Base-by-base conservation (phyloP, 2,113 vertebrate species). In the Alligator sinensis region DNA sequence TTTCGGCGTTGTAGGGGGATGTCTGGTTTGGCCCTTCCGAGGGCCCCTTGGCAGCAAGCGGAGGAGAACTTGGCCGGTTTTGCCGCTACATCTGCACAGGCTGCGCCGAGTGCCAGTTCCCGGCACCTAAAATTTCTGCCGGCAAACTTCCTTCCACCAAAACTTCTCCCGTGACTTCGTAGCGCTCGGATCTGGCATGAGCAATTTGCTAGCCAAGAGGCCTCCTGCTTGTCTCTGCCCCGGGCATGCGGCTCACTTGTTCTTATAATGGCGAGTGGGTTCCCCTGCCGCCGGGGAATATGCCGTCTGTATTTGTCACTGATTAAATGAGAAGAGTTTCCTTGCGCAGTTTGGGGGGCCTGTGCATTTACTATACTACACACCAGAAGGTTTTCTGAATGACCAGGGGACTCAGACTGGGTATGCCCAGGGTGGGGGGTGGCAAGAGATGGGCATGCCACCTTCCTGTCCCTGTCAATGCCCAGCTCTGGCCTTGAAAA, bases 101-200 rank as follows among this genome's bases (percentile, higher is more conserved):
- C 58, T 34, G 11, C 14, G 22, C 34, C 47, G 2, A 1, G 30
- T 5, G 4, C 14, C 55, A 12, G 59, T 2, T 0, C 34, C 81
- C 30, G 12, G 0, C 0, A 0, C 4, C 47, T 1, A 19, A 27
- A 3, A 11, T 30, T 6, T 14, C 72, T 28, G 21, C 64, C 79
- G 60, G 15, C 62, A 25, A 19, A 0, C 70, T 61, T 2, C 7
- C 6, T 9, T 63, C 54, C 2, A 2, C 15, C 17, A 25, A 27
- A 79, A 8, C 77, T 24, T 6, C 5, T 12, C 2, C 13, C 47
- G 34, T 3, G 0, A 2, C 54, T 57, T 18, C 30, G 9, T 47
- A 1, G 8, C 27, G 0, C 15, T 0, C 0, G 59, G 30, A 3
- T 1, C 4, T 14, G 1, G 10, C 47, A 0, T 19, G 0, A 0